Evolutionary conservation across 2,888 invertebrate genomes (phyloP), one percentile per base, ranked within the genome.

Genomic region (Phrixothrix hirtus): DNA sequence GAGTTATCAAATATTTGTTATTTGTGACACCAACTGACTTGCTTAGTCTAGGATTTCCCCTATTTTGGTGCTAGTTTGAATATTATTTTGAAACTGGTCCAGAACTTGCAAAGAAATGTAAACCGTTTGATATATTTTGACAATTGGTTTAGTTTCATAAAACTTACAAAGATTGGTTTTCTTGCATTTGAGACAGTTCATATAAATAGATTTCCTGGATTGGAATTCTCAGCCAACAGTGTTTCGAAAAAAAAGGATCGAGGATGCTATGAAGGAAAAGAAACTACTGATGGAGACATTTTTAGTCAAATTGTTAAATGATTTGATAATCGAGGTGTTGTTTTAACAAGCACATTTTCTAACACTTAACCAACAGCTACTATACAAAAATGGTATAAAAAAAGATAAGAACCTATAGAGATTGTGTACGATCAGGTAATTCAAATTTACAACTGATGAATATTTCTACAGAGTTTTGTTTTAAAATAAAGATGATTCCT

Each of bases 111-210:
- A 13, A 32, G 6, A 5, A 13, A 32, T 32, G 13, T 6, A 5
- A 32, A 32, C 32, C 32, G 12, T 14, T 14, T 32, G n/a, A 32
- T 32, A 6, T 32, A 14, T 32, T 32, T 12, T 32, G 32, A 32
- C 4, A 32, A 32, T 13, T 32, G 32, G 32, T 32, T 32, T 32
- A 11, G 12, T 32, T 32, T 4, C n/a, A 6, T 32, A 6, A 13
- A 32, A 32, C 32, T 32, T 4, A 4, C 32, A 12, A 12, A 32
- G 12, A 32, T 32, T 6, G 13, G 13, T 6, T 32, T 32, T 32
- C 32, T 14, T 14, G 32, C 15, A 2, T 10, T 32, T 10, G 32
- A 13, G 5, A 32, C 32, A 12, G 12, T 32, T 30, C 30, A n/a
- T 30, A 9, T 30, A 3, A 30, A 30, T 14, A 32, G 32, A 32